Base-by-base conservation (phyloP, 2,888 invertebrate genomes). In the Alviniconcha strummeri region DNA sequence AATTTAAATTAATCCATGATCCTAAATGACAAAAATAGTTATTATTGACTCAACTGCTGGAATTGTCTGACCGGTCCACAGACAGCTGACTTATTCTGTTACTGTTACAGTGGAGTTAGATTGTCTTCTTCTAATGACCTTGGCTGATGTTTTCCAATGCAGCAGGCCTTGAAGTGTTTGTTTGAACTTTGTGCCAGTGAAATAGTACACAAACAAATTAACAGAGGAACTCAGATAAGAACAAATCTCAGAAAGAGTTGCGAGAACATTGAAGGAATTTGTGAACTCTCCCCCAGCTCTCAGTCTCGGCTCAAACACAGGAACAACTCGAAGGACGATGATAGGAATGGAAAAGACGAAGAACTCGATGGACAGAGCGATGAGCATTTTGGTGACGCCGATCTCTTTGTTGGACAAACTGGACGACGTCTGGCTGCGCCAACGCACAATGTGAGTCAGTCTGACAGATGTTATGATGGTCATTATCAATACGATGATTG, bases 171-270 rank as follows among this genome's bases (percentile, higher is more conserved):
- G 67, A n/a, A 82, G n/a, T 7, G 81, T 81, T 52, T 56, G 64
- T 52, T 75, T 74, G 64, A 52, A 81, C 13, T 57, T 60, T n/a
- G 81, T 54, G n/a, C 81, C 81, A 56, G 74, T 75, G 81, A 60
- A 60, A 56, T 75, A 81, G 54, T 81, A 76, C 52, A 81, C 81
- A 57, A 81, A 74, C 54, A 81, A 81, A 52, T 81, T 81, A 6
- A 75, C 81, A 17, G 81, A 64, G 52, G 75, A 81, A 15, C 60
- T 74, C 7, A 56, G 15, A 54, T 56, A 75, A 56, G 81, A 81
- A 17, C 81, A 74, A 17, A 81, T 55, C 64, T 81, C 81, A 7
- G 60, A 60, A 15, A 81, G 17, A 64, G 75, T 52, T 55, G 75
- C 13, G 19, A 81, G 56, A 4, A 75, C 54, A 15, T 15, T 11